Percentiles rank a stretch among this genome's conserved stretches.
phyloP scores from a whole-genome alignment of 2,113 vertebrate species.

The Rhineura floridana region DNA sequence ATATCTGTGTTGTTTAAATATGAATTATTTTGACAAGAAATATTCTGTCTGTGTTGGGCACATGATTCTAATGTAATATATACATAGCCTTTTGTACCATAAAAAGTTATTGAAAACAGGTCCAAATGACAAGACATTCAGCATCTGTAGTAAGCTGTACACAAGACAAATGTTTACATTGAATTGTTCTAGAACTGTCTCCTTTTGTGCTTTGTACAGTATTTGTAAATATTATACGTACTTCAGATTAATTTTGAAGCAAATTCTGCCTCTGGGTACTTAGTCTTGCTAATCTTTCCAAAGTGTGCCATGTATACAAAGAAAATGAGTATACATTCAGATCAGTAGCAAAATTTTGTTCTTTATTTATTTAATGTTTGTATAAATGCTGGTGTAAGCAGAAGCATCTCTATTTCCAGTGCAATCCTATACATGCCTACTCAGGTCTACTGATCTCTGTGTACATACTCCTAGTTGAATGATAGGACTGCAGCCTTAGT shows the following conservation, averaged over 20 bases:
- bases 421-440: neutral
- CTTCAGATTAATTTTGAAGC: constrained; percentile 31
- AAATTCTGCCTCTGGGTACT: constrained; percentile 24
- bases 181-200: constrained; percentile 18
- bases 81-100: neutral
- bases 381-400: neutral
- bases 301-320: neutral
- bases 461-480: neutral
- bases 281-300: constrained; percentile 21
- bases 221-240: constrained; percentile 42
- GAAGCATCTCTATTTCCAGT: neutral
- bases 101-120: constrained; percentile 30
- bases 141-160: neutral
- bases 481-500: neutral
- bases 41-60: neutral
- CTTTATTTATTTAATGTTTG: neutral
- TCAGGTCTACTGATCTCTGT: neutral
- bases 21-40: constrained; percentile 31
- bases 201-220: neutral
- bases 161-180: constrained; percentile 30
- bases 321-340: neutral
- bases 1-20: constrained; percentile 13
- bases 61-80: neutral
- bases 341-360: neutral
- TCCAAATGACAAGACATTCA: neutral